phyloP scores from a whole-genome alignment of 1,140 invertebrate genomes.

The Caenorhabditis latens region DNA sequence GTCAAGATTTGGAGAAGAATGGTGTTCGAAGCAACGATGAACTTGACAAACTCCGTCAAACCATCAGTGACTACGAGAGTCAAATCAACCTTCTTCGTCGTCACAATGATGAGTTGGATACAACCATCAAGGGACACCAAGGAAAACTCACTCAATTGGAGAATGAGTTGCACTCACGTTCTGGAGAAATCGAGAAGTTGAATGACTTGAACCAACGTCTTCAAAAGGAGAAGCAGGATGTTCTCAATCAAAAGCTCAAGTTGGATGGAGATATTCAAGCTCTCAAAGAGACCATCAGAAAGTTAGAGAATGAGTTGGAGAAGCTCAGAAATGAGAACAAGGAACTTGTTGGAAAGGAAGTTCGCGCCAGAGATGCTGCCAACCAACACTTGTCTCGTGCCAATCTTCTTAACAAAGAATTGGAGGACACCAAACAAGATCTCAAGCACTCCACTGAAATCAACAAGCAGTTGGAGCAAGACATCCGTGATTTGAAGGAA shows the following conservation, averaged over 20 bases:
- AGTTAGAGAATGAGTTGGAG: conserved; percentile 75
- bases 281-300: conserved; percentile 76
- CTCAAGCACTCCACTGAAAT: conserved; percentile 71
- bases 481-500: conserved; percentile 71
- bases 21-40: conserved; percentile 69
- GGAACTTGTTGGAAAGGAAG: conserved; percentile 69
- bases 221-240: conserved; percentile 75
- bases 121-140: conserved; percentile 75
- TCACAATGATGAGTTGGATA: conserved; percentile 76
- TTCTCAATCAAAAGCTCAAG: conserved; percentile 75
- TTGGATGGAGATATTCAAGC: conserved; percentile 69
- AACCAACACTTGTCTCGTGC: conserved; percentile 71
- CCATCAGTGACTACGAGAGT: conserved; percentile 73
- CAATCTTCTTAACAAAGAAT: conserved; percentile 71
- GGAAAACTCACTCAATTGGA: conserved; percentile 72
- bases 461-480: conserved; percentile 32
- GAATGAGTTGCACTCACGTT: conserved; percentile 71
- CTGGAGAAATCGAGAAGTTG: conserved; percentile 72
- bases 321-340: conserved; percentile 73
- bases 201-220: conserved; percentile 75
- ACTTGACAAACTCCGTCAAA: conserved; percentile 72
- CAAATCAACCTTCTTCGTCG: conserved; percentile 74
- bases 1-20: conserved; percentile 67
- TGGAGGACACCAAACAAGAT: conserved; percentile 71
- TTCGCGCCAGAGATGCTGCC: conserved; percentile 67